These are phyloP conservation scores for Chaetophractus vellerosus DNA, from an alignment of 2,797 vertebrate species.

Conservation along the genomic window DNA sequence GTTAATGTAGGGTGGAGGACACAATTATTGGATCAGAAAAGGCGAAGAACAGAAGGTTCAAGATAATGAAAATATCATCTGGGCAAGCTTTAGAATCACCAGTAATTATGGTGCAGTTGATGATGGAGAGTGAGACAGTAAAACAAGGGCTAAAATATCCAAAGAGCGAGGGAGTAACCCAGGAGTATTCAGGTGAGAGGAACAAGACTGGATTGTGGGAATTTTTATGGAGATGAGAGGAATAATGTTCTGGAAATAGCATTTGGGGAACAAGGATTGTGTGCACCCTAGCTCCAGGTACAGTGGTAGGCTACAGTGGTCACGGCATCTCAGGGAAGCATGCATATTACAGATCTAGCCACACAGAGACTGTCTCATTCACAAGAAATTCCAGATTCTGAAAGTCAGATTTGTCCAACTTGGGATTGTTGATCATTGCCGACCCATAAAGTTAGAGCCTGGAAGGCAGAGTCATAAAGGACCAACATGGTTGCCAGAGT, in stretches of 20 bases:
- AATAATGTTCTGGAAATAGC: neutral
- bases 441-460: neutral
- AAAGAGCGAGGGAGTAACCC: neutral
- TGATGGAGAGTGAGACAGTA: neutral
- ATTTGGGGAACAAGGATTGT: neutral
- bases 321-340: neutral
- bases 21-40: neutral
- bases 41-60: neutral
- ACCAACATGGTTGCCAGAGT: neutral
- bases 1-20: neutral
- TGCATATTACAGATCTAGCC: neutral
- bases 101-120: neutral
- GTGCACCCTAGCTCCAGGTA: neutral
- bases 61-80: neutral
- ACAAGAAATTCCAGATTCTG: constrained; percentile 1
- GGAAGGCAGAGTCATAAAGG: neutral
- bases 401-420: neutral
- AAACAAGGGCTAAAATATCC: neutral
- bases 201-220: neutral
- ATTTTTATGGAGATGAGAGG: neutral
- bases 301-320: neutral
- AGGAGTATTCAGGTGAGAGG: neutral
- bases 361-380: neutral
- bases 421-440: neutral
- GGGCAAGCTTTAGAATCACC: neutral